Percentiles rank a stretch among this genome's conserved stretches.
phyloP scores from a whole-genome alignment of 2,113 vertebrate species.

The Cyrtonyx montezumae region DNA sequence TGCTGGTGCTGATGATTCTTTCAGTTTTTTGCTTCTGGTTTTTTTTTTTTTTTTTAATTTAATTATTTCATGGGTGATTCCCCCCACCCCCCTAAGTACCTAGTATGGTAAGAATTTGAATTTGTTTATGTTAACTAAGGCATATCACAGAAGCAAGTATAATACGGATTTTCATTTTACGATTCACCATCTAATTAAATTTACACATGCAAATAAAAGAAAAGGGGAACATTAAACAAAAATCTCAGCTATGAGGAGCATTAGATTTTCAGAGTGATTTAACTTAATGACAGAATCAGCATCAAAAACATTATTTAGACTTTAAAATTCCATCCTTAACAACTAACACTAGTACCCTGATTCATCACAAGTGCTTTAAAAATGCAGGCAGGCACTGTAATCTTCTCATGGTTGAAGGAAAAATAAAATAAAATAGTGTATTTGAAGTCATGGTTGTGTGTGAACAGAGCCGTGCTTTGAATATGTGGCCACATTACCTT shows the following conservation, averaged over 20 bases:
- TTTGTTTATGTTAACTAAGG: neutral
- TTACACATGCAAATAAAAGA: neutral
- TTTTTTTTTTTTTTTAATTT: neutral
- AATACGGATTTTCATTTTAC: neutral
- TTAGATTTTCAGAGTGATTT: neutral
- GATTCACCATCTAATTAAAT: neutral
- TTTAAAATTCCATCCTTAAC: neutral
- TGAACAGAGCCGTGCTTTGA: neutral
- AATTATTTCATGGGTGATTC: neutral
- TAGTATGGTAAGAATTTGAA: neutral
- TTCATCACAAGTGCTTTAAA: neutral
- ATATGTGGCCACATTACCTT: neutral
- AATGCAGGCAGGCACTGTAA: neutral
- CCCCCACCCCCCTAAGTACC: neutral
- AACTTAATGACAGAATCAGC: neutral
- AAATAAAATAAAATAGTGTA: neutral
- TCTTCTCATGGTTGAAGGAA: neutral
- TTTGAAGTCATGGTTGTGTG: neutral
- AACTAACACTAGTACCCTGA: neutral
- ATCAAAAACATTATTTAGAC: neutral
- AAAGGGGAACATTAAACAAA: neutral
- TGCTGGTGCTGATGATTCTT: neutral
- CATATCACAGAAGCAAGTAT: neutral
- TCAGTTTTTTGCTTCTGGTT: neutral
- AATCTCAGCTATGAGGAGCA: neutral